These are phyloP conservation scores for Periophthalmus modestus DNA, from an alignment of 2,113 vertebrate species.

Conservation along the genomic window DNA sequence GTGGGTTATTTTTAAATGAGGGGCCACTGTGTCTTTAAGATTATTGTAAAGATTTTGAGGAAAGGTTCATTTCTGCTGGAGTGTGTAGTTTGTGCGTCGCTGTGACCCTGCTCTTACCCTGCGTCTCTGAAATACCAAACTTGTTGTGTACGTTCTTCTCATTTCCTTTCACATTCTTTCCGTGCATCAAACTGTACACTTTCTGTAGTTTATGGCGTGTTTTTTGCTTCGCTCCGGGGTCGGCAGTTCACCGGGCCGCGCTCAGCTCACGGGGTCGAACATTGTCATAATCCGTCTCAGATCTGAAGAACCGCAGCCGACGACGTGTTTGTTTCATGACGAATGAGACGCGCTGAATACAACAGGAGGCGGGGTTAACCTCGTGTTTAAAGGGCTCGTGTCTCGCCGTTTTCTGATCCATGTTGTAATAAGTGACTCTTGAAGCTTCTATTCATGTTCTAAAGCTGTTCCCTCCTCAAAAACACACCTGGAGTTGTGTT, in stretches of 20 bases:
- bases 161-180: slow-evolving; percentile 65
- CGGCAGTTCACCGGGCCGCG: slow-evolving; percentile 35
- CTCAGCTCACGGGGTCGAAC: slow-evolving; percentile 4
- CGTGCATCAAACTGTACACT: slow-evolving; percentile 28
- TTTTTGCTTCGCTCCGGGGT: slow-evolving; percentile 24
- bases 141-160: slow-evolving; percentile 51
- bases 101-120: background rate
- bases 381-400: background rate
- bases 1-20: too few relatives aligned
- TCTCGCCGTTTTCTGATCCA: too few relatives aligned
- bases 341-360: background rate
- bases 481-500: too few relatives aligned
- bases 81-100: too few relatives aligned
- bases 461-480: too few relatives aligned
- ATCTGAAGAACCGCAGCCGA: background rate
- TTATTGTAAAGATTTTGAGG: too few relatives aligned
- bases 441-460: too few relatives aligned
- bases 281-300: background rate
- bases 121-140: slow-evolving; percentile 6
- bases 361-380: background rate
- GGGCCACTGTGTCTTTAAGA: too few relatives aligned
- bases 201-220: slow-evolving; percentile 17
- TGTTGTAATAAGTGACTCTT: too few relatives aligned
- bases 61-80: too few relatives aligned
- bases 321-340: background rate